Percentiles rank a stretch among this genome's conserved stretches.
Evolutionary conservation across 2,888 invertebrate genomes (phyloP).

Genomic region (Caenorhabditis becei): DNA sequence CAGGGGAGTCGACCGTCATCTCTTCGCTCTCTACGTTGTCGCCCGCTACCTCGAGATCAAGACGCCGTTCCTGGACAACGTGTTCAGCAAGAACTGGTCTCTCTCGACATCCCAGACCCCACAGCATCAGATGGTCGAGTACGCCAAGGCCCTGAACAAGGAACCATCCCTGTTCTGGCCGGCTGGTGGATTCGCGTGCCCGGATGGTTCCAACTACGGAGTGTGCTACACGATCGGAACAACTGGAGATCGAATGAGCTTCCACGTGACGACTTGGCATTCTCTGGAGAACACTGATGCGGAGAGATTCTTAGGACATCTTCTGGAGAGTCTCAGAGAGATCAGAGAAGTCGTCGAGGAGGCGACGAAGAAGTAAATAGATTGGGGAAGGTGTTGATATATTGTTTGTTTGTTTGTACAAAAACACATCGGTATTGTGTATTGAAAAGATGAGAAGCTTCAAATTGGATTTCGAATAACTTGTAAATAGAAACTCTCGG

Average conservation of each 20-base stretch:
- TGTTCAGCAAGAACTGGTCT: slow-evolving; percentile 97
- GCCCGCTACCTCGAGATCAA: slow-evolving; percentile 94
- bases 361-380: slow-evolving; percentile 43
- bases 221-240: slow-evolving; percentile 77
- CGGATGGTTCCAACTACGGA: slow-evolving; percentile 76
- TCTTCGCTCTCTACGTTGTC: slow-evolving; percentile 97
- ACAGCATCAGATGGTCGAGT: slow-evolving; percentile 76
- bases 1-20: slow-evolving; percentile 88
- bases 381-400: neutral
- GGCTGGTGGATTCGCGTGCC: slow-evolving; percentile 76
- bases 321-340: slow-evolving; percentile 67
- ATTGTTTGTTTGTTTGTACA: slow-evolving; percentile 23
- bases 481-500: neutral
- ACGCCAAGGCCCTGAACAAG: slow-evolving; percentile 68
- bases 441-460: neutral
- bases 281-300: slow-evolving; percentile 68
- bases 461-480: no score
- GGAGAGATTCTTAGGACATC: slow-evolving; percentile 64
- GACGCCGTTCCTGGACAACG: slow-evolving; percentile 85
- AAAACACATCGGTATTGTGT: neutral
- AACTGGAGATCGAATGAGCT: slow-evolving; percentile 74
- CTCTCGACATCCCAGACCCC: slow-evolving; percentile 71
- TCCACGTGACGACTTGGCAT: slow-evolving; percentile 76
- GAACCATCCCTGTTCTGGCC: slow-evolving; percentile 76
- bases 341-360: slow-evolving; percentile 68